Evolutionary conservation across 2,888 invertebrate species (phyloP), one percentile per base, ranked within the genome.

Genomic region (Cyrtodaria siliqua): DNA sequence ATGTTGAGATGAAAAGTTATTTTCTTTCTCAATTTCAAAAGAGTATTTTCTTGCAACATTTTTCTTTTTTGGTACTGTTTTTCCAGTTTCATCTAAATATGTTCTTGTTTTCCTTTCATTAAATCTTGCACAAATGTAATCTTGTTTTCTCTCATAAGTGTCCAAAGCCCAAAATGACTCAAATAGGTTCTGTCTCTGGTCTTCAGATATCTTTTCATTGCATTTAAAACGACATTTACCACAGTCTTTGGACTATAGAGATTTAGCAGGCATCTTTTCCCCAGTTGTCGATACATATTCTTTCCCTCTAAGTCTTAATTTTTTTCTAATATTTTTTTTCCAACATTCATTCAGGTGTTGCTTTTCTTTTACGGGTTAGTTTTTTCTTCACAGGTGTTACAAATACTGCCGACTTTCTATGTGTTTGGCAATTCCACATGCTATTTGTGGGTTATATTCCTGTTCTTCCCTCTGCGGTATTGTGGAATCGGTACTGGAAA

Each of bases 281-380:
- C 69, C 68, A 47, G 23, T 59, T 16, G 52, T 27, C 9, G 62
- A 52, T 1, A 52, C 50, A 56, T 79, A 79, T 49, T 73, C 75
- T 55, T 74, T 33, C 2, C 75, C 75, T 16, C 33, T 38, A 20
- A 55, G 4, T 27, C 64, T 27, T 9, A 53, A 20, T 29, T 20
- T 64, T 67, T 81, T 81, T 42, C 78, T 40, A 2, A 81, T 42
- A 68, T 74, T 78, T 44, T 59, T 33, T 40, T 74, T 77, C 81
- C 70, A 71, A 1, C 53, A 49, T 29, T n/a, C n/a, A n/a, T n/a
- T 64, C 47, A 20, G 67, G 60, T 33, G 70, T 47, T 38, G 38
- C 60, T 63, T 76, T 72, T 64, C 64, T 14, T 40, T 68, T 68
- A 26, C 67, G 29, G 23, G 49, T 47, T 2, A 42, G 29, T 12